Conservation (phyloP, 2,888 invertebrate genomes). For the Portevinia maculata region DNA sequence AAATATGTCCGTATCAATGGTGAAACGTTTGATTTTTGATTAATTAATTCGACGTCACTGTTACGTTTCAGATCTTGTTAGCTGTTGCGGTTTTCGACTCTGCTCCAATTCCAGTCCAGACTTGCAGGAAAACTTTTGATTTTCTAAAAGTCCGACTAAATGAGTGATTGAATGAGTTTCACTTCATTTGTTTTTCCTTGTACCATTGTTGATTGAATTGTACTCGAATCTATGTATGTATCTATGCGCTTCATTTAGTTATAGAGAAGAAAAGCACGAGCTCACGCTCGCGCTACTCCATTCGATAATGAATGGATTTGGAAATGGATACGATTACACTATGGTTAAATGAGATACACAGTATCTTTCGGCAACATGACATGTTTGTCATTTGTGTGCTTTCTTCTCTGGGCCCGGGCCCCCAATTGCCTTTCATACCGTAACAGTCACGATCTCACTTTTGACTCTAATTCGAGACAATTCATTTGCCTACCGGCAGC, state of each 20-base stretch:
- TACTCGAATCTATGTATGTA: slow-evolving; percentile 28
- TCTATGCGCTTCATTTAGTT: slow-evolving; percentile 17
- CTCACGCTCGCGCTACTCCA: slow-evolving; percentile 27
- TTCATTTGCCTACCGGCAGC: slow-evolving; percentile 68
- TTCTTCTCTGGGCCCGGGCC: slow-evolving; percentile 9
- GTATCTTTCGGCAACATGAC: slow-evolving; percentile 45
- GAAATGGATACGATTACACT: slow-evolving; percentile 64
- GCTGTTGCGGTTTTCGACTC: not conserved
- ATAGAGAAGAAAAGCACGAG: not conserved
- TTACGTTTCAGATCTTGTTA: not conserved
- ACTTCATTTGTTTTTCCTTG: slow-evolving; percentile 18
- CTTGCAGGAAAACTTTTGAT: not conserved
- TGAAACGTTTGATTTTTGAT: slow-evolving; percentile 26
- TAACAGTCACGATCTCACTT: slow-evolving; percentile 72
- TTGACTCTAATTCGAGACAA: slow-evolving; percentile 73
- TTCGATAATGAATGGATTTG: slow-evolving; percentile 65
- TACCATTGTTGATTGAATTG: slow-evolving; percentile 49
- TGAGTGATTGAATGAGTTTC: slow-evolving; percentile 64
- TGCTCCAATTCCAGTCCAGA: not conserved
- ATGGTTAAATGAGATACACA: slow-evolving; percentile 37
- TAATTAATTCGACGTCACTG: slow-evolving; percentile 34
- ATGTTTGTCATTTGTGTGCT: slow-evolving; percentile 57
- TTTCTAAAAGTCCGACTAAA: slow-evolving; percentile 10
- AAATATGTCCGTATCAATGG: slow-evolving; percentile 35
- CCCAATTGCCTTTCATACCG: slow-evolving; percentile 23